A percentile compares a stretch with the other conserved stretches of the same genome.
These are phyloP conservation scores for Australoheros facetus DNA, from an alignment of 2,797 vertebrate genomes.

Conservation along the genomic window DNA sequence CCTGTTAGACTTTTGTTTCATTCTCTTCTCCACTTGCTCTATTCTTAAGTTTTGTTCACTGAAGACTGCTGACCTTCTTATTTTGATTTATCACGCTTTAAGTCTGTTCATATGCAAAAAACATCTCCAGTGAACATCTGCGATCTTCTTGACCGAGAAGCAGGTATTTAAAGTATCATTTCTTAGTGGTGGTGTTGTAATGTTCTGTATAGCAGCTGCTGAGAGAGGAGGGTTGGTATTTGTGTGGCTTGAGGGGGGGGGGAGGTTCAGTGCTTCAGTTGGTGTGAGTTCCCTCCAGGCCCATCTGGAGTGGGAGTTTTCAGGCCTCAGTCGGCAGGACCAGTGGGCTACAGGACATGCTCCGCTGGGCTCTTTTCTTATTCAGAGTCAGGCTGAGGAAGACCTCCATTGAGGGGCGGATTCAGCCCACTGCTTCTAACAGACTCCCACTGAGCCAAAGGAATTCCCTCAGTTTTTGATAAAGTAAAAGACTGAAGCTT, in stretches of 20 bases:
- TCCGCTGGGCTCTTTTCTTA: conserved; percentile 75
- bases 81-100: conserved; percentile 61
- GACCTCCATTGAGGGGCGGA: conserved; percentile 76
- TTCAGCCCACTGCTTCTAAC: conserved; percentile 74
- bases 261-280: conserved; percentile 61
- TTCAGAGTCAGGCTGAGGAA: conserved; percentile 59
- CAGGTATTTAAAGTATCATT: conserved; percentile 69
- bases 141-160: conserved; percentile 60
- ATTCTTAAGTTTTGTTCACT: conserved; percentile 41
- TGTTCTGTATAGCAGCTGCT: conserved; percentile 69
- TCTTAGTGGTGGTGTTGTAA: conserved; percentile 64
- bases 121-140: conserved; percentile 68
- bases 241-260: conserved; percentile 51
- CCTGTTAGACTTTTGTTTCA: conserved; percentile 25
- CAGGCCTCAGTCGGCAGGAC: conserved; percentile 45
- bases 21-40: conserved; percentile 17
- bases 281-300: conserved; percentile 65
- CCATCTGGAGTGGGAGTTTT: conserved; percentile 76
- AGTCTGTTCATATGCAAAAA: conserved; percentile 66
- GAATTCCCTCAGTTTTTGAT: conserved; percentile 72
- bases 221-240: conserved; percentile 56
- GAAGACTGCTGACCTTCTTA: conserved; percentile 57
- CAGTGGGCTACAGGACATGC: conserved; percentile 71
- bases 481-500: conserved; percentile 54
- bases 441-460: conserved; percentile 74